Evolutionary conservation across 64 coral and sea anemone genomes (phyloP), one percentile per base, ranked within the genome.

Genomic region (Dendrophyllia cribrosa): DNA sequence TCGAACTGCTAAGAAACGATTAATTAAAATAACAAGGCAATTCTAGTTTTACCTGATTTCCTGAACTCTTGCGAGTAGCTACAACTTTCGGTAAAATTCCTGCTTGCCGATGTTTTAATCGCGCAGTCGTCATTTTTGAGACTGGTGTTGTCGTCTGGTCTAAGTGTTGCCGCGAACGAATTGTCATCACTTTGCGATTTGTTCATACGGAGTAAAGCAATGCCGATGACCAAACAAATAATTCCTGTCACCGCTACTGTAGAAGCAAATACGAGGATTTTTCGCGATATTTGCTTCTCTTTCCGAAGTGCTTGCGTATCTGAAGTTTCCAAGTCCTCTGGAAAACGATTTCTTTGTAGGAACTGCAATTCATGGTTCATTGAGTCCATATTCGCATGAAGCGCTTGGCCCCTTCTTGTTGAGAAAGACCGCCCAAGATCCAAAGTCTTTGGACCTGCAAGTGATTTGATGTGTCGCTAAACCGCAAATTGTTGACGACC

Each of bases 231-330:
- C 62, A 84, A 67, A 50, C 80, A 84, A 51, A 84, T 59, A 23
- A 84, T 45, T 10, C 80, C 80, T 10, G 43, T 84, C 15, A 68
- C 45, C 43, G 62, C 80, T 12, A 84, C 80, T 3, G 80, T 67
- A 67, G 19, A 84, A 67, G 80, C 80, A 84, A 84, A 84, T 66
- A 84, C 61, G 60, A 84, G 62, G 64, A 84, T 66, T 67, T 84
- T 84, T 13, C 80, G 60, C 44, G 80, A 84, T 84, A 84, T 84
- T 43, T 51, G 80, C 62, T 61, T 49, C 63, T 84, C 80, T 66
- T 84, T 84, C 20, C 60, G 80, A 22, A 84, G 80, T 21, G 62
- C 80, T 22, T 66, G 80, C 17, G 46, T 46, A 25, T 84, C 80
- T 49, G 80, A 50, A 50, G 13, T 66, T 67, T 52, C 80, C 44